A percentile compares a stretch with the other conserved stretches of the same genome.
Evolutionary conservation across 2,113 vertebrate species (phyloP).

Genomic region (Rhynchopsitta pachyrhyncha): DNA sequence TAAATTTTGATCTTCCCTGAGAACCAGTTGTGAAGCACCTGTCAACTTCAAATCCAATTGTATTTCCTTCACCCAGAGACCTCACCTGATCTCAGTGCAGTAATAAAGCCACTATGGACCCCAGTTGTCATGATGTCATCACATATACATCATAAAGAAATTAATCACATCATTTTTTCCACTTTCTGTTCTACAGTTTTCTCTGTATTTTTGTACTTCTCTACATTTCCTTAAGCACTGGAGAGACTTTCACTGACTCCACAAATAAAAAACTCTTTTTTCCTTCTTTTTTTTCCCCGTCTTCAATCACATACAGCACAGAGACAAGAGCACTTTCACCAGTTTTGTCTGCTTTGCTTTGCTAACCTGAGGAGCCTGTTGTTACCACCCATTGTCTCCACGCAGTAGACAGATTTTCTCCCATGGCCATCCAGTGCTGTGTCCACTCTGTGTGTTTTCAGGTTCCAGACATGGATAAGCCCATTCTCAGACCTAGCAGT

Average conservation of each 20-base stretch:
- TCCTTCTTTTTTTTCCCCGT: fast-evolving
- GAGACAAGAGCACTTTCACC: background rate
- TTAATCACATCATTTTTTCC: fast-evolving
- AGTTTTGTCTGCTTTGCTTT: background rate
- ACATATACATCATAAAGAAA: background rate
- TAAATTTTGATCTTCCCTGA: background rate
- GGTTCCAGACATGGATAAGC: conserved; percentile 87
- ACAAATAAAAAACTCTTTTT: background rate
- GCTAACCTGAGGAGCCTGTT: conserved; percentile 85
- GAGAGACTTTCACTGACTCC: background rate
- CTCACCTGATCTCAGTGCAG: background rate
- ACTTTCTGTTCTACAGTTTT: background rate
- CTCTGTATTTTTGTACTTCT: background rate
- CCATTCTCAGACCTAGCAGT: conserved; percentile 83
- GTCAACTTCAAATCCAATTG: background rate
- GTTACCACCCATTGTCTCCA: conserved; percentile 72
- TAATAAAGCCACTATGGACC: background rate
- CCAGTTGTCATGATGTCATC: background rate
- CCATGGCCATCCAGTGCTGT: conserved; percentile 81
- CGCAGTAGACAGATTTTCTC: conserved; percentile 83
- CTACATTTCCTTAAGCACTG: background rate
- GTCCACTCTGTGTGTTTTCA: conserved; percentile 80
- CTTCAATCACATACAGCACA: background rate
- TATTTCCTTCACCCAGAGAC: background rate
- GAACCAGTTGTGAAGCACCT: background rate